These are phyloP conservation scores for Lasiommata megera DNA, from an alignment of 2,888 invertebrate genomes.

Conservation along the genomic window DNA sequence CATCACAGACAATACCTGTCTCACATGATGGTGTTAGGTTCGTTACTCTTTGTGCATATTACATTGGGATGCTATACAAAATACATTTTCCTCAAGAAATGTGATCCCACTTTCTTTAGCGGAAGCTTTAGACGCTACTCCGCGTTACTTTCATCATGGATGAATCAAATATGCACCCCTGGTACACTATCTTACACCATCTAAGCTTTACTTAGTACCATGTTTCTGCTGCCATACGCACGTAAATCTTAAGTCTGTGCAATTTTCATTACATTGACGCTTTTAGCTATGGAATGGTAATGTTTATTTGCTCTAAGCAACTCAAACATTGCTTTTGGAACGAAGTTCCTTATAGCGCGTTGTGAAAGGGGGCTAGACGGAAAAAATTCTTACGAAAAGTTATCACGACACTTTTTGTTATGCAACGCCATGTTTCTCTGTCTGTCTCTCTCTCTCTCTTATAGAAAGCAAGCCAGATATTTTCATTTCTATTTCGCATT, in stretches of 20 bases:
- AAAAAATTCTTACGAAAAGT: no score
- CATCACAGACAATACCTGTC: constrained; percentile 2
- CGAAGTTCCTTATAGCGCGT: no score
- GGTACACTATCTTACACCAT: constrained; percentile 58
- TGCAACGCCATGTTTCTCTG: no score
- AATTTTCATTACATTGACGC: constrained; percentile 18
- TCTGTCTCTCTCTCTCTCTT: no score
- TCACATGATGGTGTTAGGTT: neutral
- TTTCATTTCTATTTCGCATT: no score
- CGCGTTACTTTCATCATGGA: constrained; percentile 48
- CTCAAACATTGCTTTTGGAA: no score
- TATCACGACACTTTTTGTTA: no score
- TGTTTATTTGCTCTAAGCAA: no score
- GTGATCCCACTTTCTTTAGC: constrained; percentile 32
- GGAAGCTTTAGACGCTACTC: constrained; percentile 36
- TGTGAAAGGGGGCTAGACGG: no score
- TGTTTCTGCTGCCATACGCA: neutral
- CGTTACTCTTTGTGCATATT: constrained; percentile 17
- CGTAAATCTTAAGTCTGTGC: neutral
- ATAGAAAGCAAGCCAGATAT: no score
- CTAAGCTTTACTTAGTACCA: constrained; percentile 43
- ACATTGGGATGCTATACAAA: constrained; percentile 26
- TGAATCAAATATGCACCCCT: constrained; percentile 75
- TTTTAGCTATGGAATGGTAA: no score
- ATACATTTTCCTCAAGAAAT: constrained; percentile 36